phyloP scores from a whole-genome alignment of 1,140 invertebrate species.

The Drosophila neocordata region DNA sequence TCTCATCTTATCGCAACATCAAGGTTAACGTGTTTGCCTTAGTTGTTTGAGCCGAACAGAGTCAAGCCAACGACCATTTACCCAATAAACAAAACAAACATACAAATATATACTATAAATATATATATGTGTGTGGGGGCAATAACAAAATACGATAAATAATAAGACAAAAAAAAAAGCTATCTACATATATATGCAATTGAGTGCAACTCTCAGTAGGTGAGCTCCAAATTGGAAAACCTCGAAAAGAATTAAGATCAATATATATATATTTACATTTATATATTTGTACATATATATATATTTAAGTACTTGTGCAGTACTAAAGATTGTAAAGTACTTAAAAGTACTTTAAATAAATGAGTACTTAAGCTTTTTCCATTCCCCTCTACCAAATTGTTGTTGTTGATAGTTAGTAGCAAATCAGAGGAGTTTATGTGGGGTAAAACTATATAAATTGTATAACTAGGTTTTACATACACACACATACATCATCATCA shows the following conservation, averaged over 20 bases:
- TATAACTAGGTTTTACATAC: not conserved
- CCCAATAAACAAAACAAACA: not conserved
- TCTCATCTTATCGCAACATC: slow-evolving; percentile 1
- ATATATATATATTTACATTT: not conserved
- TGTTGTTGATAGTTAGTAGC: not conserved
- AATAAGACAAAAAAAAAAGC: not conserved
- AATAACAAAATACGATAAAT: not conserved
- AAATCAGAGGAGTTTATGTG: not conserved
- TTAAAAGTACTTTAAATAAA: not conserved
- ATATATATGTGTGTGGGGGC: too few relatives aligned
- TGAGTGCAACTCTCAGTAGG: slow-evolving; percentile 1
- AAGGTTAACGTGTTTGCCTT: slow-evolving; percentile 7
- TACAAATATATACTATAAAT: too few relatives aligned
- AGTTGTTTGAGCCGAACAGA: not conserved
- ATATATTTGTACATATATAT: not conserved
- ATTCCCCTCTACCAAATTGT: not conserved
- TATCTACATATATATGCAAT: not conserved
- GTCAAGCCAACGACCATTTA: not conserved
- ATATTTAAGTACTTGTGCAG: not conserved
- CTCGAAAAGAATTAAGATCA: slow-evolving; percentile 2
- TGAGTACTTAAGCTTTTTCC: not conserved
- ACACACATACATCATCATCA: not conserved
- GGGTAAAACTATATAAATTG: not conserved
- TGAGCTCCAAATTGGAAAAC: not conserved
- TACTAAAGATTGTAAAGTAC: not conserved